phyloP scores from a whole-genome alignment of 2,797 vertebrate genomes.

The Acipenser transmontanus region DNA sequence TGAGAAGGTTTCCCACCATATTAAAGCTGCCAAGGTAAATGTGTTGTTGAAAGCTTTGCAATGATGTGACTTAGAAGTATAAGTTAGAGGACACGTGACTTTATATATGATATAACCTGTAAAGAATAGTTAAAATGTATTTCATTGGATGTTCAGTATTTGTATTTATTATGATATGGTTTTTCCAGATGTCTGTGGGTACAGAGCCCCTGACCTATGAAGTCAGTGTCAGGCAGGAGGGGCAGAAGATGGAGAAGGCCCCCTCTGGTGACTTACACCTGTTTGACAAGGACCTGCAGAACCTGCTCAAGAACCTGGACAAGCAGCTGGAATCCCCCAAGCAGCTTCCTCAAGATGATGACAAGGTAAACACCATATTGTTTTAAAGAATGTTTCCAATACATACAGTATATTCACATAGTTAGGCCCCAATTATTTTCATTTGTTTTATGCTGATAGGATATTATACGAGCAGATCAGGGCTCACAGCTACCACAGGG shows the following conservation, averaged over 20 bases:
- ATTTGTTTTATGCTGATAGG: too few relatives aligned
- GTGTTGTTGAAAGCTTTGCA: not conserved
- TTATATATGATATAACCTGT: too few relatives aligned
- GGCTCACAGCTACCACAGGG: too few relatives aligned
- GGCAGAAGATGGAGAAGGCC: slow-evolving; percentile 23
- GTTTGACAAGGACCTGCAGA: slow-evolving; percentile 70
- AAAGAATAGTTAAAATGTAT: too few relatives aligned
- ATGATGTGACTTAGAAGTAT: too few relatives aligned
- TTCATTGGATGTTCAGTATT: too few relatives aligned
- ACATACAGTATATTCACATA: too few relatives aligned
- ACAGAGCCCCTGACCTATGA: slow-evolving; percentile 48
- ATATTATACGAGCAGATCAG: too few relatives aligned
- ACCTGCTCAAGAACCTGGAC: slow-evolving; percentile 64
- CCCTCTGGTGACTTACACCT: slow-evolving; percentile 35
- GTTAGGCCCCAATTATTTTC: too few relatives aligned
- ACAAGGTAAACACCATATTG: slow-evolving; percentile 61
- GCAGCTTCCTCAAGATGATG: slow-evolving; percentile 53
- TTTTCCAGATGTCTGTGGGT: slow-evolving; percentile 62
- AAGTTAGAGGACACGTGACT: too few relatives aligned
- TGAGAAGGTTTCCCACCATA: slow-evolving; percentile 91
- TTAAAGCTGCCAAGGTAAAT: slow-evolving; percentile 78
- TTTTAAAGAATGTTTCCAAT: too few relatives aligned
- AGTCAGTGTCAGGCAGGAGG: slow-evolving; percentile 33
- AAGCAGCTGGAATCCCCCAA: slow-evolving; percentile 57
- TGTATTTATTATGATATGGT: too few relatives aligned